Evolutionary conservation across 2,113 vertebrate genomes (phyloP), one percentile per base, ranked within the genome.

Genomic region (Ranitomeya variabilis): DNA sequence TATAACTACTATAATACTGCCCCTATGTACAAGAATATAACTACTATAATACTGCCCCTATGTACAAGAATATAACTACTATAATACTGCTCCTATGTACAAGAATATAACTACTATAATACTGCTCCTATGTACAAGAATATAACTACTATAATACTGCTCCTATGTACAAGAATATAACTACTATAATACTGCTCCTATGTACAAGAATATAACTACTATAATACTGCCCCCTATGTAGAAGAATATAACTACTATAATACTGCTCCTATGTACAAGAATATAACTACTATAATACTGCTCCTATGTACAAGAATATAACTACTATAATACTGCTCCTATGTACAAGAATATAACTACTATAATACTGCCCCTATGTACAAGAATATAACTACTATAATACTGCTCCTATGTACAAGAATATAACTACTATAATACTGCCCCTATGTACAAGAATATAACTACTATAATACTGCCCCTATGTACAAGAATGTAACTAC

Each of bases 271-370:
- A 66, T 66, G 18, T 66, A 66, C 64, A 69, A 23, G n/a, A 23
- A 69, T 69, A 69, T 69, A 69, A 69, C 66, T 69, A 69, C 66
- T 69, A 69, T 69, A 69, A 69, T 69, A 69, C 66, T 69, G 66
- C 66, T 4, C 66, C n/a, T 69, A 69, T 69, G 13, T 66, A 66
- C 66, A 69, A 23, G 66, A 69, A 69, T 69, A 69, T 69, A 69
- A 23, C 66, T 69, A 45, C 71, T 74, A 74, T 74, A 74, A 74
- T 74, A 74, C 71, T 73, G 26, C 69, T 15, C 69, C 69, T 73
- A 73, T 31, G 26, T 73, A 74, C 71, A 74, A 18, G 31, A 74
- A 74, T 74, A 74, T 74, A 74, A 74, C 71, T 74, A 74, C 71
- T 74, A 45, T 74, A 74, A 74, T 74, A 74, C 71, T 74, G 31